Evolutionary conservation across 2,797 vertebrate species (phyloP).

Genomic region (Diplodus sargus): DNA sequence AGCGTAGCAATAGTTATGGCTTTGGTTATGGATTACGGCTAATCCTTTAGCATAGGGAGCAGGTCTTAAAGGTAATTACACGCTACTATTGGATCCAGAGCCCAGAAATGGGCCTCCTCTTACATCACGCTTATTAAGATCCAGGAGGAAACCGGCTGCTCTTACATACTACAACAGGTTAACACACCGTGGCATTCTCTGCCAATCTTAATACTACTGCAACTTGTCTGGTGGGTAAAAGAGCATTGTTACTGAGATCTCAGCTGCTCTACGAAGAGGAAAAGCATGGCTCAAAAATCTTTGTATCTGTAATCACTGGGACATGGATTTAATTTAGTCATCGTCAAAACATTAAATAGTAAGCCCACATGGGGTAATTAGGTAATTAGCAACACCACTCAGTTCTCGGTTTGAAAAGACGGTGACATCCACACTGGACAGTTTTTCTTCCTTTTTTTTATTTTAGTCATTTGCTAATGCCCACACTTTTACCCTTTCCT

Average conservation of each 20-base stretch:
- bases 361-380: constrained; percentile 2
- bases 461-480: constrained; percentile 17
- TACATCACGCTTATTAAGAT: constrained; percentile 68
- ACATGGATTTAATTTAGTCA: constrained; percentile 23
- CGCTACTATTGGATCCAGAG: constrained; percentile 78
- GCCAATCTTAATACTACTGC: constrained; percentile 37
- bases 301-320: constrained; percentile 13
- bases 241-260: constrained; percentile 19
- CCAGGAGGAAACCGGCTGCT: constrained; percentile 60
- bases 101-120: constrained; percentile 67
- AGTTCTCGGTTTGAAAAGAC: constrained; percentile 13
- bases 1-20: constrained; percentile 77
- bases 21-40: constrained; percentile 82
- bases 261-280: constrained; percentile 4
- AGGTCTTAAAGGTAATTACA: constrained; percentile 83
- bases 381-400: constrained; percentile 21
- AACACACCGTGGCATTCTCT: constrained; percentile 49
- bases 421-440: constrained; percentile 1
- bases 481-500: not conserved
- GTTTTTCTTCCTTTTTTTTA: constrained; percentile 8
- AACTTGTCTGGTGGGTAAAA: constrained; percentile 31
- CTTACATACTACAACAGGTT: constrained; percentile 60
- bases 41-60: constrained; percentile 80
- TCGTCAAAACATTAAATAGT: constrained; percentile 11
- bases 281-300: constrained; percentile 1